phyloP scores from a whole-genome alignment of 1,140 invertebrate genomes.

The Aphis gossypii region DNA sequence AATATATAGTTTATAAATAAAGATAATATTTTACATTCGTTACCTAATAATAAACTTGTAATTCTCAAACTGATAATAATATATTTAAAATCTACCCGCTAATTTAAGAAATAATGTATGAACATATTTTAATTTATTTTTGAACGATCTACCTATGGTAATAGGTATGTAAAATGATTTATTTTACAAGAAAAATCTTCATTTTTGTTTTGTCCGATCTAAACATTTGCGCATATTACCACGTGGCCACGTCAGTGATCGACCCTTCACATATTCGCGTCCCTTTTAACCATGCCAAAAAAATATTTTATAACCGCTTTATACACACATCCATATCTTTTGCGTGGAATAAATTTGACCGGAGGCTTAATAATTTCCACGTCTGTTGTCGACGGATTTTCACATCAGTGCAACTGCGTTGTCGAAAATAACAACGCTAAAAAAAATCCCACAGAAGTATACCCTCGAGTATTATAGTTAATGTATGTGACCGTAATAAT shows the following conservation, averaged over 20 bases:
- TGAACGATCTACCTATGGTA: not conserved
- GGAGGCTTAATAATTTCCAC: slow-evolving; percentile 41
- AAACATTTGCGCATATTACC: not conserved
- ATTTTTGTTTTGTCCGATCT: not conserved
- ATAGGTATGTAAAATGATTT: not conserved
- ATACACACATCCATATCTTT: slow-evolving; percentile 22
- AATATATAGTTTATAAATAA: not conserved
- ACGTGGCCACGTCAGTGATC: not conserved
- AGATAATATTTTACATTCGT: not conserved
- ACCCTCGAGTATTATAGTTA: slow-evolving; percentile 2
- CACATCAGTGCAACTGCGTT: not conserved
- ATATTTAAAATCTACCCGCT: not conserved
- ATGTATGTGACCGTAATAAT: slow-evolving; percentile 38
- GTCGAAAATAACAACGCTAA: not conserved
- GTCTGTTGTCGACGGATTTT: slow-evolving; percentile 51
- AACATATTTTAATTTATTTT: not conserved
- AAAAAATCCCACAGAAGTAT: slow-evolving; percentile 3
- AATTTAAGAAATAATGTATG: not conserved
- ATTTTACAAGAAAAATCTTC: not conserved
- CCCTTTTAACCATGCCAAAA: slow-evolving; percentile 4
- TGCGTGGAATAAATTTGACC: slow-evolving; percentile 26
- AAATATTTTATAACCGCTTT: not conserved
- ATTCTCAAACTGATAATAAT: not conserved
- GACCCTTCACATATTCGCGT: slow-evolving; percentile 27
- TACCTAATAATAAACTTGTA: not conserved